phyloP scores from a whole-genome alignment of 1,140 invertebrate genomes.

The Pseudomyrmex sp. region DNA sequence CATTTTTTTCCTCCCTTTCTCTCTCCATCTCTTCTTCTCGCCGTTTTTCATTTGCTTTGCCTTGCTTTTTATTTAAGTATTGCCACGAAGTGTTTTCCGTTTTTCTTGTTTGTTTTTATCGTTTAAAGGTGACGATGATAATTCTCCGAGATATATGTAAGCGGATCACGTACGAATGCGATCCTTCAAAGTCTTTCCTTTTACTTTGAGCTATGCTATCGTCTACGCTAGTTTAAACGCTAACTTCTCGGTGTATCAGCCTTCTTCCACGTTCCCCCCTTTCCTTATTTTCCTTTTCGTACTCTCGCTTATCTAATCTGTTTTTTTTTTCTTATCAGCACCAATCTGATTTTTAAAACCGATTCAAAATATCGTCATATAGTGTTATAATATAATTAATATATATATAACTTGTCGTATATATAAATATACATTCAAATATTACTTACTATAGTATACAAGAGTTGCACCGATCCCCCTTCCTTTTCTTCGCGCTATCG shows the following conservation, averaged over 20 bases:
- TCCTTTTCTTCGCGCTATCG: constrained; percentile 34
- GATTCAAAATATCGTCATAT: constrained; percentile 84
- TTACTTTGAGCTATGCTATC: constrained; percentile 81
- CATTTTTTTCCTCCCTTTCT: constrained; percentile 46
- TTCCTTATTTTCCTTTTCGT: constrained; percentile 66
- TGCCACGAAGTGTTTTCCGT: constrained; percentile 81
- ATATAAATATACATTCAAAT: constrained; percentile 86
- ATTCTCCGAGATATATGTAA: constrained; percentile 57
- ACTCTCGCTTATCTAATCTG: constrained; percentile 77
- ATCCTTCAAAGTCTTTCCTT: constrained; percentile 61
- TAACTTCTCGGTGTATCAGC: constrained; percentile 83
- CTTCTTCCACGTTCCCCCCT: constrained; percentile 84
- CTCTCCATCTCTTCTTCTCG: constrained; percentile 22
- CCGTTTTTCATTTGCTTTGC: too few species aligned
- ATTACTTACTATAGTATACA: constrained; percentile 85
- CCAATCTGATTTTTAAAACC: constrained; percentile 84
- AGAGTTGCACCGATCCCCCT: constrained; percentile 77
- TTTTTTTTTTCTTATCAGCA: constrained; percentile 81
- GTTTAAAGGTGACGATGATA: constrained; percentile 71
- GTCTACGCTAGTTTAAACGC: constrained; percentile 79
- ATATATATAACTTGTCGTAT: constrained; percentile 81
- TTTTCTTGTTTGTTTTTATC: not conserved
- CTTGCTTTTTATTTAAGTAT: constrained; percentile 79
- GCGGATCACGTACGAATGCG: constrained; percentile 62
- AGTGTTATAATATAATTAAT: constrained; percentile 77